A percentile compares a stretch with the other conserved stretches of the same genome.
These are phyloP conservation scores for Campylomormyrus numenius DNA, from an alignment of 2,113 vertebrate species.

Conservation along the genomic window DNA sequence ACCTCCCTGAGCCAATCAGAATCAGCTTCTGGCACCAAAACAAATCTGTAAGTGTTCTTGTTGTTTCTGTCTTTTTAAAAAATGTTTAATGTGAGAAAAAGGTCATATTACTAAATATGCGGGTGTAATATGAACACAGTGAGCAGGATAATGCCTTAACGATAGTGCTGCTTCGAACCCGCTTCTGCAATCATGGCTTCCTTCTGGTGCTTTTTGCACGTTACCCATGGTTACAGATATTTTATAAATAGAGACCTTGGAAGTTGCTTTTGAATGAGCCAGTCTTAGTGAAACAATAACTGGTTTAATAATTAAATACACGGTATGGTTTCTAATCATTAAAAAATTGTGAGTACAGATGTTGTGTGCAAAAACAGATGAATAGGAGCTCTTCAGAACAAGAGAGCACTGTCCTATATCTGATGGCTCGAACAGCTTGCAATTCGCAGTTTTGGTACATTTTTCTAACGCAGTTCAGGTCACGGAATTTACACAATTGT, in stretches of 20 bases:
- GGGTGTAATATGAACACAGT: background rate
- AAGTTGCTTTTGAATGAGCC: background rate
- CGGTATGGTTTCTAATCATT: background rate
- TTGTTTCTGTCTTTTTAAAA: background rate
- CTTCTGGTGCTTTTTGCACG: background rate
- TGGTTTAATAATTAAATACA: background rate
- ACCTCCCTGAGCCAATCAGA: constrained; percentile 49
- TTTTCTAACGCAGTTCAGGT: background rate
- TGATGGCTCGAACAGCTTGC: background rate
- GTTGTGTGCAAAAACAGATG: background rate
- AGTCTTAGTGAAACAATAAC: background rate
- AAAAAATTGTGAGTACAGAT: background rate
- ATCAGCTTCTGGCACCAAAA: constrained; percentile 49
- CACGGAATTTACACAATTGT: background rate
- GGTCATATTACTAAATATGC: background rate
- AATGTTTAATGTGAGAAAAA: background rate
- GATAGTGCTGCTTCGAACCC: background rate
- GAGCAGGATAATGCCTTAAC: background rate
- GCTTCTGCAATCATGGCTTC: background rate
- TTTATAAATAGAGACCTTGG: background rate
- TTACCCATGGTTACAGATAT: background rate
- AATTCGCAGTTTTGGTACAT: background rate
- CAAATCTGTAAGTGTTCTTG: constrained; percentile 42
- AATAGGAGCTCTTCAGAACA: background rate
- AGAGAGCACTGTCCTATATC: background rate